Base-by-base conservation (phyloP, 2,797 vertebrate genomes). In the Kryptopterus vitreolus region DNA sequence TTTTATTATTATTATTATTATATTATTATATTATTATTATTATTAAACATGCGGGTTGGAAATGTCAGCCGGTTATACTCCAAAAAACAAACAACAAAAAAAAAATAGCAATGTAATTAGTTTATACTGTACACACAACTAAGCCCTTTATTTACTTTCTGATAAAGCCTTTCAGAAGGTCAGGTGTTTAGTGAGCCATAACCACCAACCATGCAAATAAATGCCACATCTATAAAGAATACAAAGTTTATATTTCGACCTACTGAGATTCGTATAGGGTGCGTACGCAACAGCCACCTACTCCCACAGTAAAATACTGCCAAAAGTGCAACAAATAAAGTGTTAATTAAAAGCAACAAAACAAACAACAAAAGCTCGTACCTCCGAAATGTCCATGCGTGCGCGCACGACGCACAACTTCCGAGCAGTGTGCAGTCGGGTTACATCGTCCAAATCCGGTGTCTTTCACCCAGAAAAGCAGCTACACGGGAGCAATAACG, bases 321-420 rank as follows among this genome's bases (percentile, higher is more conserved):
- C 29, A 18, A 26, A 71, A 71, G 31, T 38, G 33, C 71, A 73
- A 43, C 22, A 58, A 18, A 43, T 38, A 3, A 38, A 38, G 31
- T 16, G 52, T 4, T 8, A 4, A 16, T 24, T 2, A 10, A 22
- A 24, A 50, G 0, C 1, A 26, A 68, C 1, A 16, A 43, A 43
- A 18, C 3, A 26, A 43, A 16, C n/a, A 43, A 18, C 3, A 26
- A 43, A 48, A 46, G 33, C 35, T 46, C 46, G 52, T 55, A 77
- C 76, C 76, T 66, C 6, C 38, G 35, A 61, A 6, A 16, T 53
- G 16, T 66, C 75, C 75, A 66, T 63, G 9, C 43, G 16, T 29
- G 57, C 35, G 35, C 73, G 57, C 38, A 43, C 38, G 61, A 55
- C 55, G 55, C 20, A 43, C 65, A 65, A 74, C 71, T 74, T 74